phyloP scores from a whole-genome alignment of 2,797 vertebrate genomes.

The Lepilemur septentrionalis region DNA sequence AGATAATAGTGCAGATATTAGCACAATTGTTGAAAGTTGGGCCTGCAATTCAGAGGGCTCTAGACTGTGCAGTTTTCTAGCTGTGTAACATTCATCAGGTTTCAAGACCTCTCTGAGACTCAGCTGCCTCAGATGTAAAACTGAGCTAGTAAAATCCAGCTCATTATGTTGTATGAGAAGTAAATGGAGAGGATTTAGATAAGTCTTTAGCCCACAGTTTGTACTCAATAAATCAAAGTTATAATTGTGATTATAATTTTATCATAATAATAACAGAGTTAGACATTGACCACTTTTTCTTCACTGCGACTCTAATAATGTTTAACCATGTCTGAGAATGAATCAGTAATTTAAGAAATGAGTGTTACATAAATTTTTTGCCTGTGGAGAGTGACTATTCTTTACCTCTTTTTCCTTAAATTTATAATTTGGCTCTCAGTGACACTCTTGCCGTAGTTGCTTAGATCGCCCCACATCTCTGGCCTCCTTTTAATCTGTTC shows the following conservation, averaged over 20 bases:
- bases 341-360: background rate
- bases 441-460: background rate
- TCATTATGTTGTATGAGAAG: background rate
- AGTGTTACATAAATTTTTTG: background rate
- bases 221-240: background rate
- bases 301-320: background rate
- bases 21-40: background rate
- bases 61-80: background rate
- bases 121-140: background rate
- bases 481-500: background rate
- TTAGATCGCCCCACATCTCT: background rate
- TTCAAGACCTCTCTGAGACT: background rate
- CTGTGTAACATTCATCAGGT: background rate
- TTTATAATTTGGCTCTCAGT: background rate
- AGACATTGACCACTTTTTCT: background rate
- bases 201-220: background rate
- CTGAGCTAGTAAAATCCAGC: background rate
- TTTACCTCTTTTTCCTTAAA: background rate
- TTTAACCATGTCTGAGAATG: background rate
- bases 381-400: background rate
- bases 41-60: fast-evolving
- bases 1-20: background rate
- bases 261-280: background rate
- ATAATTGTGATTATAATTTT: background rate
- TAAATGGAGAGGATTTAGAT: background rate